Base-by-base conservation (phyloP, 1,140 invertebrate genomes). In the Leptopilina boulardi region DNA sequence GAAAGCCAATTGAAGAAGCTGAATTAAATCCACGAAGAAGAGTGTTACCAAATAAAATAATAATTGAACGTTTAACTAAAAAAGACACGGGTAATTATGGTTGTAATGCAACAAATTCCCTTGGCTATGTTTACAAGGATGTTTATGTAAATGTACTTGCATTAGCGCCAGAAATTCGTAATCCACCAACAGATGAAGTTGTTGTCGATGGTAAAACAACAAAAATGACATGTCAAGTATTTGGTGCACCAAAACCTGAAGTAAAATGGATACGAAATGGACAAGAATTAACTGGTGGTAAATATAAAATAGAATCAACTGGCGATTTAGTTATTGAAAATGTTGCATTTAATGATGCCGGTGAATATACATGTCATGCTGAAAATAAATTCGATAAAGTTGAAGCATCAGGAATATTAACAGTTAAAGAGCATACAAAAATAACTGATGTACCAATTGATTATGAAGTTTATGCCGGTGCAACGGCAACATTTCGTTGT, bases 41-140 rank as follows among this genome's bases (percentile, higher is more conserved):
- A 80, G 93, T 96, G 11, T 92, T 91, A 0, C 86, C 92, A 0
- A 95, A 98, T 87, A 94, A 93, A 42, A 96, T 99, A 54, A 93
- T 94, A 2, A 97, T 99, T 78, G 93, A 94, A 13, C 95, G 96
- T 82, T 91, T 99, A 19, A 92, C 93, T 18, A 98, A 98, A 89
- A 93, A 93, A 51, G 99, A 99, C 89, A 99, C 98, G 6, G 98
- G 97, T 76, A 99, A 99, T 90, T 98, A 99, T 87, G 98, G 99
- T 70, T 99, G 99, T 91, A 99, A 99, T 92, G 98, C 98, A 0
- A 99, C 98, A 77, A 99, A 99, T 89, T 96, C 95, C n/a, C 93
- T 98, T 81, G 99, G 99, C 38, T 99, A 99, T 90, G 97, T 99
- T 13, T 99, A 98, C 91, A 97, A 98, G 87, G 98, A 99, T 92